Evolutionary conservation across 1,140 invertebrate species (phyloP).

Genomic region (Penaeus chinensis): DNA sequence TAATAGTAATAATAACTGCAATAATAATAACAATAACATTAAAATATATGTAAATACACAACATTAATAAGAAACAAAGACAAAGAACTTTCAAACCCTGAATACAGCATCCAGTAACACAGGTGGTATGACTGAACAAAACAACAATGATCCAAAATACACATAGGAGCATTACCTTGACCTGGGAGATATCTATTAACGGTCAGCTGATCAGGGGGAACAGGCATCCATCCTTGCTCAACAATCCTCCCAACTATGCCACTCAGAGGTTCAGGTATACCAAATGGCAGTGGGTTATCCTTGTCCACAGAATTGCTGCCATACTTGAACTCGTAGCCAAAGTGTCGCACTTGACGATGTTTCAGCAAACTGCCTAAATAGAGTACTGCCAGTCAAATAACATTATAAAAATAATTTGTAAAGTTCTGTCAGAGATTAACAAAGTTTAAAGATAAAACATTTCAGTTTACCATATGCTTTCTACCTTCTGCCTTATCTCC

Average conservation of each 20-base stretch:
- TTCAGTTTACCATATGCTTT: not conserved
- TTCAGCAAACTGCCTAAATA: constrained; percentile 74
- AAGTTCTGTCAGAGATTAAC: not conserved
- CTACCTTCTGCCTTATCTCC: constrained; percentile 38
- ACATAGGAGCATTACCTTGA: constrained; percentile 76
- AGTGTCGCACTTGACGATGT: constrained; percentile 90
- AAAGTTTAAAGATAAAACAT: not conserved
- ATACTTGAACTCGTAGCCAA: constrained; percentile 94
- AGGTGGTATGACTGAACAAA: not conserved
- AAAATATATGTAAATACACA: too few species aligned
- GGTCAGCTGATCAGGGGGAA: constrained; percentile 88
- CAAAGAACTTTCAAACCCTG: too few species aligned
- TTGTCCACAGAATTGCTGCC: constrained; percentile 88
- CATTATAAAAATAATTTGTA: not conserved
- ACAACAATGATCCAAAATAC: constrained; percentile 46
- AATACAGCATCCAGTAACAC: too few species aligned
- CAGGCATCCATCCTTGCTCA: constrained; percentile 68
- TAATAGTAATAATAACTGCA: too few species aligned
- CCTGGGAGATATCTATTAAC: constrained; percentile 92
- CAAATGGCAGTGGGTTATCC: constrained; percentile 74
- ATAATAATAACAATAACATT: too few species aligned
- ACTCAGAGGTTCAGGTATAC: constrained; percentile 79
- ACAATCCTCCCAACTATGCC: constrained; percentile 76
- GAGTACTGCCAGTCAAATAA: not conserved
- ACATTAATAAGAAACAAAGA: too few species aligned